These are phyloP conservation scores for Byasa hedistus DNA, from an alignment of 2,888 invertebrate genomes.

Conservation along the genomic window DNA sequence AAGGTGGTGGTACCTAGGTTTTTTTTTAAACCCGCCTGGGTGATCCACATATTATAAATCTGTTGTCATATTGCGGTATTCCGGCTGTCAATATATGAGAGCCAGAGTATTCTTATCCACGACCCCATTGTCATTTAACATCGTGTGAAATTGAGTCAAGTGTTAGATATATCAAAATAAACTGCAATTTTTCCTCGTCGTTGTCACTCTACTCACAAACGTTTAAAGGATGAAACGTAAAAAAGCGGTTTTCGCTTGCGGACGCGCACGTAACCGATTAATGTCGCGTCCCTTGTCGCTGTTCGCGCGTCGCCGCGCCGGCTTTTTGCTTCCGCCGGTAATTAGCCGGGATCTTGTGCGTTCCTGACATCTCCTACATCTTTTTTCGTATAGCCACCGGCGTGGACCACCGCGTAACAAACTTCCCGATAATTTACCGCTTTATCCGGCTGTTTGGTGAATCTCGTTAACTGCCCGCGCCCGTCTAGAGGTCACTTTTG, in stretches of 20 bases:
- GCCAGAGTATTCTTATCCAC: too few relatives aligned
- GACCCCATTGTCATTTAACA: too few relatives aligned
- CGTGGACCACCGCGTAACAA: constrained; percentile 68
- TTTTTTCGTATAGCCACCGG: constrained; percentile 62
- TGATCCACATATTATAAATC: too few relatives aligned
- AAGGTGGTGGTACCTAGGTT: too few relatives aligned
- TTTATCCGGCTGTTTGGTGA: constrained; percentile 75
- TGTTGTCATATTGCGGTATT: too few relatives aligned
- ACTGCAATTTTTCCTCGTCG: neutral
- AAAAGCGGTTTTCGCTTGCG: constrained; percentile 57
- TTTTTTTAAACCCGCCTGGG: too few relatives aligned
- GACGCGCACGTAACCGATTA: constrained; percentile 59
- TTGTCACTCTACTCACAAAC: constrained; percentile 6
- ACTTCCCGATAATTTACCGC: constrained; percentile 78
- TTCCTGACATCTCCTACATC: constrained; percentile 76
- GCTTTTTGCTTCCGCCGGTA: constrained; percentile 63
- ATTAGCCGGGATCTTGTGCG: constrained; percentile 69
- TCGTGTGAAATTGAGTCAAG: too few relatives aligned
- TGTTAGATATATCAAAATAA: too few relatives aligned
- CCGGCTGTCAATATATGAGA: too few relatives aligned
- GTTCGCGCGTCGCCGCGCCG: constrained; percentile 33
- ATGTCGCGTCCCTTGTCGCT: constrained; percentile 57
- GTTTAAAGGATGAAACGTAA: constrained; percentile 53
- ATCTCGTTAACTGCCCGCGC: constrained; percentile 75
- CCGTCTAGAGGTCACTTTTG: constrained; percentile 76